Conservation (phyloP, 2,797 vertebrate species). For the Diglossa cyanea region DNA sequence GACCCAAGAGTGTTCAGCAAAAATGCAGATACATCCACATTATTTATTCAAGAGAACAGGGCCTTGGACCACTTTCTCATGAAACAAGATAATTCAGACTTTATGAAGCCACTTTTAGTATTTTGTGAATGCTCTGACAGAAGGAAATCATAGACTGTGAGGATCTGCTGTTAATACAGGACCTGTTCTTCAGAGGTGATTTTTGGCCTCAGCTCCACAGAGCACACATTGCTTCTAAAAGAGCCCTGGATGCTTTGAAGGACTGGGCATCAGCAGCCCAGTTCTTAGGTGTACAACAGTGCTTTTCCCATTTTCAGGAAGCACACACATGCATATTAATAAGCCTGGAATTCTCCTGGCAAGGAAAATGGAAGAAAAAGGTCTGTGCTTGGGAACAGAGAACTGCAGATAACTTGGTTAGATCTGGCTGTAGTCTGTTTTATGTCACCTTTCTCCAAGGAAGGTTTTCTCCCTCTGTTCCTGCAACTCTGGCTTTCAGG, state of each 20-base stretch:
- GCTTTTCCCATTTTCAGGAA: neutral
- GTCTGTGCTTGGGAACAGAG: neutral
- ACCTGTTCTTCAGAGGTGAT: neutral
- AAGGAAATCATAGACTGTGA: neutral
- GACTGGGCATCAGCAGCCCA: neutral
- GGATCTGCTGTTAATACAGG: neutral
- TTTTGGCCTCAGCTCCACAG: neutral
- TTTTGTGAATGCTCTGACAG: neutral
- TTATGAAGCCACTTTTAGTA: neutral
- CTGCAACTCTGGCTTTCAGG: neutral
- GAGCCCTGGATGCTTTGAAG: neutral
- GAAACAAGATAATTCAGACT: neutral
- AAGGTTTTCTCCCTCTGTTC: neutral
- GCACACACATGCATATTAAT: neutral
- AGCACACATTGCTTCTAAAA: neutral
- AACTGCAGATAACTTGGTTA: neutral
- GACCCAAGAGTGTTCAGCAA: neutral
- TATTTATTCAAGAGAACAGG: constrained; percentile 9
- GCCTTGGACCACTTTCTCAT: neutral
- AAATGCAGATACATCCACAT: neutral
- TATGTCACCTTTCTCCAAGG: neutral
- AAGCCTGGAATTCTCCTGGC: neutral
- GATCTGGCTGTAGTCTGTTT: neutral
- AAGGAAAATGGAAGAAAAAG: neutral
- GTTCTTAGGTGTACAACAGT: neutral